Percentiles rank a stretch among this genome's conserved stretches.
Evolutionary conservation across 1,140 invertebrate species (phyloP).

Genomic region (Caenorhabditis brenneri): DNA sequence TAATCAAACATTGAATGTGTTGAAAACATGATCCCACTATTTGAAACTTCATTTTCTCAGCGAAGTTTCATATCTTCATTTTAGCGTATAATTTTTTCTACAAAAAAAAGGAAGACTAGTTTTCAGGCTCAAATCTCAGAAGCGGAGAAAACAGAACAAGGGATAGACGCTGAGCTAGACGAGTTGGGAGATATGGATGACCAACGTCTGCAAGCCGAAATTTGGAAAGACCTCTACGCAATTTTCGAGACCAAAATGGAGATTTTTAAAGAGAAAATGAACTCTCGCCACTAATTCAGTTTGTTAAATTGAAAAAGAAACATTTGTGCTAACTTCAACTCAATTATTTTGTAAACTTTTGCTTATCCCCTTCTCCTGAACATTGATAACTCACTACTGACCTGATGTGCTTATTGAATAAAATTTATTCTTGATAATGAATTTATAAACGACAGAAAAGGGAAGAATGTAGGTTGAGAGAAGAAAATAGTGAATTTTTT

Average conservation of each 20-base stretch:
- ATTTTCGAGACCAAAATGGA: not conserved
- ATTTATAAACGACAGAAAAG: not conserved
- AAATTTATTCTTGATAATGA: not conserved
- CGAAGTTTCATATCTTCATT: too few relatives aligned
- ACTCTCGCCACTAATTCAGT: not conserved
- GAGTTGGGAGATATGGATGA: conserved; percentile 18
- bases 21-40: not conserved
- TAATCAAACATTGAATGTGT: not conserved
- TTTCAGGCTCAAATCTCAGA: not conserved
- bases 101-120: too few relatives aligned
- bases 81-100: too few relatives aligned
- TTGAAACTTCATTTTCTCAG: too few relatives aligned
- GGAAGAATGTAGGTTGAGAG: not conserved
- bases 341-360: too few relatives aligned
- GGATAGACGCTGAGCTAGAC: not conserved
- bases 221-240: not conserved
- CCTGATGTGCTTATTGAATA: too few relatives aligned
- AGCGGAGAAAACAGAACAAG: not conserved
- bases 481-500: not conserved
- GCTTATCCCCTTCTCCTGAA: too few relatives aligned
- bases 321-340: not conserved
- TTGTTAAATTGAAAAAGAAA: not conserved
- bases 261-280: not conserved
- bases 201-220: not conserved
- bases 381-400: too few relatives aligned